Evolutionary conservation across 2,113 vertebrate genomes (phyloP), one percentile per base, ranked within the genome.

Genomic region (Oreotrochilus melanogaster): DNA sequence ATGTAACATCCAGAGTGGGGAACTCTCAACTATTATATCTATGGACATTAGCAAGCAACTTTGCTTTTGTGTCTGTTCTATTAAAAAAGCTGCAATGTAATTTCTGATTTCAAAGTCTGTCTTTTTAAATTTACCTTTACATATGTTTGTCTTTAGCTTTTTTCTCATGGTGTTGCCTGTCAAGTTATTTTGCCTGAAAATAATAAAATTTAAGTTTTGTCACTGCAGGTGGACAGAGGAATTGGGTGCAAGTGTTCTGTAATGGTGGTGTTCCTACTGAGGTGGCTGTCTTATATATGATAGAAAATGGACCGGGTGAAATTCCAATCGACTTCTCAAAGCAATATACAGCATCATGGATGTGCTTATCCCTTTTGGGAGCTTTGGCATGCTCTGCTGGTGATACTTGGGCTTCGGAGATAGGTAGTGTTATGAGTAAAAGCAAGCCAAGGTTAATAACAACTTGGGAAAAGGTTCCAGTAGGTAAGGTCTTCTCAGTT

Each of bases 381-480:
- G 98, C 99, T 4, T 96, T 99, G 66, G 98, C 99, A 11, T 98
- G 98, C 97, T 99, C 98, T 96, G 95, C 98, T 24, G 99, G 99
- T 39, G 99, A 99, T 89, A 99, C 99, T 1, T 99, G 99, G 99
- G 99, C 99, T 71, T 99, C 99, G 10, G 99, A 99, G 95, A 98
- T 99, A 71, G 99, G 98, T 45, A 98, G 98, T 1, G 98, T 99
- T 62, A 96, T 99, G 67, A 99, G 98, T 96, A 97, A 97, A 96
- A 98, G 97, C 76, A 86, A 96, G 18, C 99, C 99, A 18, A 98
- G 98, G 56, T 98, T 99, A 78, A 99, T 99, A 98, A 99, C 99
- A 88, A 99, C 99, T 23, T 99, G 99, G 99, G 95, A 98, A 92
- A 98, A 98, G 83, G 99, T 99, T 88, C 99, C 99, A 43, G 92